These are phyloP conservation scores for Harpalus rubripes DNA, from an alignment of 2,888 invertebrate species.

Conservation along the genomic window DNA sequence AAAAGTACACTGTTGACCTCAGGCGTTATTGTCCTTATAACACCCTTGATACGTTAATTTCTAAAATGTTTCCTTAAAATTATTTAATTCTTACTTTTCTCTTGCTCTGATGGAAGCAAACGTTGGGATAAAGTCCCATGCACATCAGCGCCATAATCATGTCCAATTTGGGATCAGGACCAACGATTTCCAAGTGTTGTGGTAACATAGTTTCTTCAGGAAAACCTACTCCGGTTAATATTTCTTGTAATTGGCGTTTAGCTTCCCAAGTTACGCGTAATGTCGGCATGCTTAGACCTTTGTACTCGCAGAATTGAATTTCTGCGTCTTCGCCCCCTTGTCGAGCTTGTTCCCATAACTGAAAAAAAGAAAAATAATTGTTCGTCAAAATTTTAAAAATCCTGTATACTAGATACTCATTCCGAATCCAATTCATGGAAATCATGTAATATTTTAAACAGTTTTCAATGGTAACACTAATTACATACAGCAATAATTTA, in stretches of 20 bases:
- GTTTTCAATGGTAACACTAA: too few relatives aligned
- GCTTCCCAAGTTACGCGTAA: conserved; percentile 96
- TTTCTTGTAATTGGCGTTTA: conserved; percentile 83
- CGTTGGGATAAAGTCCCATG: conserved; percentile 97
- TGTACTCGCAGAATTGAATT: conserved; percentile 92
- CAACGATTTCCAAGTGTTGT: conserved; percentile 86
- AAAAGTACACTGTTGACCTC: too few relatives aligned
- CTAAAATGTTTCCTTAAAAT: neutral
- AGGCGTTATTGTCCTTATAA: too few relatives aligned
- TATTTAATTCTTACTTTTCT: conserved; percentile 83
- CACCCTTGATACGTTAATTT: too few relatives aligned
- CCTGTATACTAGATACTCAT: too few relatives aligned
- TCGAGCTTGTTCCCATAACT: conserved; percentile 86
- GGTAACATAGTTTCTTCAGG: conserved; percentile 92
- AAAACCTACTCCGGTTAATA: conserved; percentile 88
- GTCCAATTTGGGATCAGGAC: conserved; percentile 89
- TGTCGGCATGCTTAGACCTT: conserved; percentile 93
- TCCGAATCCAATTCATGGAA: too few relatives aligned
- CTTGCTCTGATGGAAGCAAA: conserved; percentile 96
- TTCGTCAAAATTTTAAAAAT: too few relatives aligned
- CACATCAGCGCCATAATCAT: conserved; percentile 91
- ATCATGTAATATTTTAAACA: too few relatives aligned
- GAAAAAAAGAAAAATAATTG: neutral
- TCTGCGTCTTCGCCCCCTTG: conserved; percentile 88
- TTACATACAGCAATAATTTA: too few relatives aligned